These are phyloP conservation scores for Struthidea cinerea DNA, from an alignment of 2,113 vertebrate genomes.

Conservation along the genomic window DNA sequence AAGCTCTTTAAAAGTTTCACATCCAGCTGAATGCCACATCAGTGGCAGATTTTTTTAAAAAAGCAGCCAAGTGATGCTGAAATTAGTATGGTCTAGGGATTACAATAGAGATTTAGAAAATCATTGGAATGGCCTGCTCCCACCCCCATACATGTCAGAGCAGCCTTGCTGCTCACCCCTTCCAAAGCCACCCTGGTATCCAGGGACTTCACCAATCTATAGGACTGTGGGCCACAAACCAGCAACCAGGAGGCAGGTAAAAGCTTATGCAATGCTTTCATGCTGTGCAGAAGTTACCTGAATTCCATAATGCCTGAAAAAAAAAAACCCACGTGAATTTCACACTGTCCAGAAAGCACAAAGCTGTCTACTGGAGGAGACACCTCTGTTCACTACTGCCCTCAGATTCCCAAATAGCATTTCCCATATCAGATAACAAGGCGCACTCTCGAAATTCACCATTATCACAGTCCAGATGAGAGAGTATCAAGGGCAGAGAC, in stretches of 20 bases:
- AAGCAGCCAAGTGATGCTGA: not conserved
- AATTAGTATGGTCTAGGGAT: rapidly evolving
- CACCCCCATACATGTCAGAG: rapidly evolving
- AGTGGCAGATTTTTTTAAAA: not conserved
- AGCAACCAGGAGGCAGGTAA: not conserved
- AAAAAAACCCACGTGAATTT: not conserved
- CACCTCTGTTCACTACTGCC: not conserved
- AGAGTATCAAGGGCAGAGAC: not conserved
- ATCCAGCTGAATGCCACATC: not conserved
- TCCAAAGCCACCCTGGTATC: not conserved
- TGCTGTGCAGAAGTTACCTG: not conserved
- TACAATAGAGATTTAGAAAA: not conserved
- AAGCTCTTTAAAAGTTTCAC: not conserved
- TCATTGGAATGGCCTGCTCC: not conserved
- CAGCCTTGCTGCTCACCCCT: not conserved
- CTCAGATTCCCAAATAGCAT: not conserved
- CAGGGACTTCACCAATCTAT: not conserved
- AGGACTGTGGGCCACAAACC: not conserved
- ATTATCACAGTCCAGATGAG: not conserved
- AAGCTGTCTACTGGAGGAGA: not conserved
- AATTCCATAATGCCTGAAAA: not conserved
- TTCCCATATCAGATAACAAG: not conserved
- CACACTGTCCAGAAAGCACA: rapidly evolving
- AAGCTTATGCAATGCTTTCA: not conserved
- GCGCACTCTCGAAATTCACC: not conserved